phyloP scores from a whole-genome alignment of 2,888 invertebrate genomes.

The Euzophera pinguis region DNA sequence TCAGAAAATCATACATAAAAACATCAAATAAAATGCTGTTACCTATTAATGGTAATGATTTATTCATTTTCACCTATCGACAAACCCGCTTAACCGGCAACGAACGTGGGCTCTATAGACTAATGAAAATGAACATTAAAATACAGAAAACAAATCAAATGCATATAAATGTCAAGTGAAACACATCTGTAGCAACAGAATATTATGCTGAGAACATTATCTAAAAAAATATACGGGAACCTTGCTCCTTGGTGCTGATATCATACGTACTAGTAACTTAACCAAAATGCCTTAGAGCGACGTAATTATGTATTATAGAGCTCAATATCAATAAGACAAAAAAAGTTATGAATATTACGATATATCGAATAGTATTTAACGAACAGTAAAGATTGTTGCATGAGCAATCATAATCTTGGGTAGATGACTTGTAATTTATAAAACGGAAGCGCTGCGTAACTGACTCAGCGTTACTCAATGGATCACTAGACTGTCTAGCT shows the following conservation, averaged over 20 bases:
- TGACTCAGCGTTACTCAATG: slow-evolving; percentile 4
- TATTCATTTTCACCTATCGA: too few relatives aligned
- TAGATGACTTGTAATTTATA: background rate
- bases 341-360: too few relatives aligned
- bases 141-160: background rate
- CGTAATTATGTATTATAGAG: background rate
- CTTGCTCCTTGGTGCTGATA: slow-evolving; percentile 7
- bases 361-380: too few relatives aligned
- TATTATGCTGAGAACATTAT: slow-evolving; percentile 5
- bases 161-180: background rate
- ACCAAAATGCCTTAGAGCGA: background rate
- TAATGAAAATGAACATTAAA: background rate
- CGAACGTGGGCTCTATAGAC: background rate
- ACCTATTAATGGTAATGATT: too few relatives aligned
- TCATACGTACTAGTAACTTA: background rate
- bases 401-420: background rate
- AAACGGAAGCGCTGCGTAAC: background rate
- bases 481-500: slow-evolving; percentile 4
- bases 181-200: slow-evolving; percentile 1
- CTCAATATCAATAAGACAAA: too few relatives aligned
- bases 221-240: slow-evolving; percentile 1
- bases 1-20: too few relatives aligned
- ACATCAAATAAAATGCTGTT: too few relatives aligned
- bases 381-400: background rate
- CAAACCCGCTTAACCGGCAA: too few relatives aligned